A percentile compares a stretch with the other conserved stretches of the same genome.
Evolutionary conservation across 2,888 invertebrate genomes (phyloP).

Genomic region (Chloroclystis v-ata): DNA sequence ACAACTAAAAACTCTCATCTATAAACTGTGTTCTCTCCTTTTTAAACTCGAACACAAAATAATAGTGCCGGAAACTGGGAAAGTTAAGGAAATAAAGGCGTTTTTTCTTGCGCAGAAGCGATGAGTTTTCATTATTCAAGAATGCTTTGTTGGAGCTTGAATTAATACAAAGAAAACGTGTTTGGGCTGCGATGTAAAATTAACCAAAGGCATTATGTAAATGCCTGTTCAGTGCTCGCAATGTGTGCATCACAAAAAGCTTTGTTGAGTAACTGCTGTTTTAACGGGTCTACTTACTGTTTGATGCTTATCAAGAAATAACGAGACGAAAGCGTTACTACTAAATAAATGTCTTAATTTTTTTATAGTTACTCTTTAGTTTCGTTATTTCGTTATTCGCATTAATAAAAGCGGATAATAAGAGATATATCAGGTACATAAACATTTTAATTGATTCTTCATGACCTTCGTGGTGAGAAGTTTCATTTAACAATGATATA

Average conservation of each 20-base stretch:
- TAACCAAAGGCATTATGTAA: constrained; percentile 18
- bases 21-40: constrained; percentile 55
- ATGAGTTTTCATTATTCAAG: constrained; percentile 29
- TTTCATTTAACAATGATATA: too few relatives aligned
- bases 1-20: constrained; percentile 65
- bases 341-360: too few relatives aligned
- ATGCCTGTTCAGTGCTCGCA: constrained; percentile 7
- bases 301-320: too few relatives aligned
- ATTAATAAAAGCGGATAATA: too few relatives aligned
- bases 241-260: constrained; percentile 5
- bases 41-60: constrained; percentile 45
- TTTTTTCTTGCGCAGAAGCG: constrained; percentile 25
- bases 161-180: constrained; percentile 20
- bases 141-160: constrained; percentile 26
- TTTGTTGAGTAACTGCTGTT: background rate
- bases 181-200: constrained; percentile 15
- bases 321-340: too few relatives aligned
- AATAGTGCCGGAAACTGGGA: constrained; percentile 28
- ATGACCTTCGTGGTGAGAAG: too few relatives aligned
- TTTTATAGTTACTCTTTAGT: too few relatives aligned
- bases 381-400: too few relatives aligned
- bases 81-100: constrained; percentile 29
- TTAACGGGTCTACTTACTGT: too few relatives aligned
- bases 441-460: too few relatives aligned
- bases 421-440: too few relatives aligned